Evolutionary conservation across 2,113 vertebrate genomes (phyloP).

Genomic region (Lagopus muta): DNA sequence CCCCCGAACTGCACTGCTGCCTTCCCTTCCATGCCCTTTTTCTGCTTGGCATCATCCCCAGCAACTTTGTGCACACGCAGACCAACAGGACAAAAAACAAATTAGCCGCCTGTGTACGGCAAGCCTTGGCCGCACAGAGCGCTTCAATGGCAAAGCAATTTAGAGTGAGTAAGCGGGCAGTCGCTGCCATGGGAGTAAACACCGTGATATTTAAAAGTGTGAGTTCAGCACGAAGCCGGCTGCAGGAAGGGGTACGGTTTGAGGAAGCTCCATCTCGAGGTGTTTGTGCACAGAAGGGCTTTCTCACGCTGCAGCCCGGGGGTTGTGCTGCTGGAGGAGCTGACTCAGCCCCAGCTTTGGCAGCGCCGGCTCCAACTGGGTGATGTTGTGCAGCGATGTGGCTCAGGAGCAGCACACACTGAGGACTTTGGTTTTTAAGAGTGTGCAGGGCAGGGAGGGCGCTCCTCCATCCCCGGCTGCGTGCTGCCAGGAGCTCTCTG

Average conservation of each 20-base stretch:
- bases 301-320: neutral
- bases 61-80: conserved; percentile 47
- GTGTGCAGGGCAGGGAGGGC: accelerated
- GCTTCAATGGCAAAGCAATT: neutral
- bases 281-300: neutral
- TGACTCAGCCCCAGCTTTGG: neutral
- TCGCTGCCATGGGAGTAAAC: neutral
- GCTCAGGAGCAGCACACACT: too few species aligned
- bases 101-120: neutral
- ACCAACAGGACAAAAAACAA: conserved; percentile 28
- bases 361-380: neutral
- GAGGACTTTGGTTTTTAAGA: accelerated
- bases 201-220: neutral
- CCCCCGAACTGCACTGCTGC: conserved; percentile 38
- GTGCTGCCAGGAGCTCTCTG: neutral
- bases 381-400: neutral
- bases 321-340: neutral
- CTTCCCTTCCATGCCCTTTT: conserved; percentile 35
- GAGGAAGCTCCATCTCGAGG: neutral
- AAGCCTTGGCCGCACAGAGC: neutral
- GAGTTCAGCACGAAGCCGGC: neutral
- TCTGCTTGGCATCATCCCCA: conserved; percentile 2
- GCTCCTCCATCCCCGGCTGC: neutral
- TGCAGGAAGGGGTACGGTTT: neutral
- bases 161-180: neutral